Base-by-base conservation (phyloP, 2,797 vertebrate species). In the Dicrostonyx torquatus region DNA sequence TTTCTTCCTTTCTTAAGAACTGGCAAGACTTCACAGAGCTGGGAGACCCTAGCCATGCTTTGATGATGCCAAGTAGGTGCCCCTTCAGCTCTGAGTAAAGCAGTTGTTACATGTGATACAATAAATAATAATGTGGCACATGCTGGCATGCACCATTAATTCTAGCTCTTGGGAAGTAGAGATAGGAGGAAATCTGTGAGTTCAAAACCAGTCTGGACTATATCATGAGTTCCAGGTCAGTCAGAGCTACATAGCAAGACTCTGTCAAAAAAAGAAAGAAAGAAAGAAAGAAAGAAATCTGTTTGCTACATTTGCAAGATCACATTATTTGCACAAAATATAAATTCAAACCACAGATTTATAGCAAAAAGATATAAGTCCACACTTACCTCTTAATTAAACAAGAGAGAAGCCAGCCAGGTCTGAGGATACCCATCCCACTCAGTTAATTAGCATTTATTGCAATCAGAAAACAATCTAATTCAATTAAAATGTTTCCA, bases 381-480 rank as follows among this genome's bases (percentile, higher is more conserved):
- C 93, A 50, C 78, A 77, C 82, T 96, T 94, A 73, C 64, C 73
- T 93, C 93, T 94, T 90, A 93, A 94, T 95, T 95, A 95, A 93
- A 86, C 75, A 34, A 0, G 87, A 97, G 89, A 95, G 96, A 91
- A 96, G 96, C 43, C 92, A 92, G 82, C 72, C 84, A 79, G 92
- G 90, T 95, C 82, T 97, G 96, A 98, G 97, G 96, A 95, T 70
- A 96, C 92, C 53, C 34, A 24, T 10, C 97, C 95, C 93, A 95
- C 89, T 96, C 96, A 96, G 96, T 95, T 97, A 98, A 97, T 98
- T 97, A 97, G 95, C 97, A 93, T 97, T 98, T 97, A 97, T 96
- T 97, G 97, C 94, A 2, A 20, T 87, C 95, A 97, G 95, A 93
- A 97, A 96, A 96, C 89, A 97, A 96, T 97, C 26, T 3, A 95